phyloP scores from a whole-genome alignment of 2,888 invertebrate species.

The Ferrisia virgata region DNA sequence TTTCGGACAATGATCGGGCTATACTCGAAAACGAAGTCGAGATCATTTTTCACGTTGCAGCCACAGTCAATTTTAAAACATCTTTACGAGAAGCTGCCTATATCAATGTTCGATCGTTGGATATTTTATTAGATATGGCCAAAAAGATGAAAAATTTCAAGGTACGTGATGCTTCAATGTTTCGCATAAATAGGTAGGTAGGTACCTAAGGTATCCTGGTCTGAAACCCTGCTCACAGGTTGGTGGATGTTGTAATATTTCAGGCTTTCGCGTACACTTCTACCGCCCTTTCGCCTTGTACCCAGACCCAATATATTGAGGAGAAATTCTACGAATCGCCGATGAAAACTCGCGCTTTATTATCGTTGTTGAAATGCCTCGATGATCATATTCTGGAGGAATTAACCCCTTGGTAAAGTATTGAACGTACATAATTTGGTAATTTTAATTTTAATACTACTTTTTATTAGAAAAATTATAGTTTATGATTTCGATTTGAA shows the following conservation, averaged over 20 bases:
- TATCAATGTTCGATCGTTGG: constrained; percentile 74
- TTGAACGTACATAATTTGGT: too few relatives aligned
- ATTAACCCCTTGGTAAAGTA: constrained; percentile 57
- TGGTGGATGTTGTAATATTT: too few relatives aligned
- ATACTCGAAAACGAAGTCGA: constrained; percentile 55
- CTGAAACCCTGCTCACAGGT: too few relatives aligned
- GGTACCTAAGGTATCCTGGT: too few relatives aligned
- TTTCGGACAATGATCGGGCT: constrained; percentile 62
- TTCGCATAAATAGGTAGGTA: too few relatives aligned
- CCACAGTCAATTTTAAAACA: constrained; percentile 85
- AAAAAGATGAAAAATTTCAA: constrained; percentile 68
- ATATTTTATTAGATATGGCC: constrained; percentile 68
- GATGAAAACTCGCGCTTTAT: constrained; percentile 39
- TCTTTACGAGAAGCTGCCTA: constrained; percentile 69
- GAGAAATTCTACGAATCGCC: constrained; percentile 49
- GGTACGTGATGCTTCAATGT: constrained; percentile 53
- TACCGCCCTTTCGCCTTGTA: constrained; percentile 47
- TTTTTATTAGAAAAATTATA: too few relatives aligned
- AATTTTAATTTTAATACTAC: too few relatives aligned
- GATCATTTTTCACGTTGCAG: constrained; percentile 81
- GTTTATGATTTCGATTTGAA: too few relatives aligned
- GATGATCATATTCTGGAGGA: constrained; percentile 46
- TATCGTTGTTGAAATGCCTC: constrained; percentile 45
- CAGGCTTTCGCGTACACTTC: constrained; percentile 48
- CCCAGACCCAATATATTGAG: constrained; percentile 42